These are phyloP conservation scores for Gymnothorax javanicus DNA, from an alignment of 2,797 vertebrate genomes.

Conservation along the genomic window DNA sequence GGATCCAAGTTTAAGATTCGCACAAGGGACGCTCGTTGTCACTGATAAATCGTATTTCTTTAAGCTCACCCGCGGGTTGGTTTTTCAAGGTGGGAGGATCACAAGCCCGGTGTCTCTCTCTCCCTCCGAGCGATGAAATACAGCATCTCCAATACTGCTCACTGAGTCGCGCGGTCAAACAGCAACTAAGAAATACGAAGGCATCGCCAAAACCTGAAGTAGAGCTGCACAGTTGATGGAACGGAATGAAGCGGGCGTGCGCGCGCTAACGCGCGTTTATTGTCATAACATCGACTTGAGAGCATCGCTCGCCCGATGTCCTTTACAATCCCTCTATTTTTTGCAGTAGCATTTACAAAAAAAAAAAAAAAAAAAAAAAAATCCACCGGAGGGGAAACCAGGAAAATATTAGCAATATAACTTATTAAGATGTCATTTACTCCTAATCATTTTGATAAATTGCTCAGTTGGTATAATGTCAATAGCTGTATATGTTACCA, in stretches of 20 bases:
- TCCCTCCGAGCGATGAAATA: constrained; percentile 58
- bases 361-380: background rate
- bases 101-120: constrained; percentile 53
- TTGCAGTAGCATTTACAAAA: background rate
- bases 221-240: constrained; percentile 69
- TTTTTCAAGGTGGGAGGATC: constrained; percentile 56
- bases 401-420: background rate
- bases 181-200: constrained; percentile 55
- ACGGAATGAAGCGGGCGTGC: constrained; percentile 56
- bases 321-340: background rate
- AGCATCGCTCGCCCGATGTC: background rate
- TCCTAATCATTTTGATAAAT: background rate
- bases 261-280: constrained; percentile 15
- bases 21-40: constrained; percentile 53
- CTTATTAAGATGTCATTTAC: background rate
- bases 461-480: background rate
- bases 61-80: constrained; percentile 28
- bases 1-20: constrained; percentile 44
- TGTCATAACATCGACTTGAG: background rate
- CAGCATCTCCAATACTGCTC: constrained; percentile 64
- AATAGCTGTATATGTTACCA: background rate
- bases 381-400: too few relatives aligned
- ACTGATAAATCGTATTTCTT: constrained; percentile 42
- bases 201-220: constrained; percentile 72
- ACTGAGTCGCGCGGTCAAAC: constrained; percentile 60